Base-by-base conservation (phyloP, 2,888 invertebrate species). In the Cyrtodaria siliqua region DNA sequence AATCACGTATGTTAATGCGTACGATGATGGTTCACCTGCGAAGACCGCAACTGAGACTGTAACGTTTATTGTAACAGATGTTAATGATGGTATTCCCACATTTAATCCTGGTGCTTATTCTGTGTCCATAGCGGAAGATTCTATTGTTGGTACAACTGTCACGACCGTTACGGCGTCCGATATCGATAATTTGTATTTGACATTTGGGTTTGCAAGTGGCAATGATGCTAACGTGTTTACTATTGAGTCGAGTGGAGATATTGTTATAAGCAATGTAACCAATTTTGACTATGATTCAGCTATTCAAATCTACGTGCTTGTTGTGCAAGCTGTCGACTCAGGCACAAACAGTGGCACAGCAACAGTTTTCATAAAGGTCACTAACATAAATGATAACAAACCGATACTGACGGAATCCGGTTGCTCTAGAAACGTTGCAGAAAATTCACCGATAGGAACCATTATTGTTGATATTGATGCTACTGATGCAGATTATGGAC, bases 311-410 rank as follows among this genome's bases (percentile, higher is more conserved):
- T 89, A 90, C 72, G 61, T 70, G 1, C 63, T 89, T n/a, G 79
- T 79, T 14, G 74, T 87, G 0, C 26, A 69, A 6, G 87, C 86
- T 20, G 79, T 72, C 50, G 90, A 89, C 55, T 93, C 94, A 44
- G 82, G 84, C 14, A 69, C 74, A 33, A 78, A 66, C 27, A 66
- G 71, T 16, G 80, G 73, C 2, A 85, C 86, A 0, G 79, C 89
- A 9, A 85, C 82, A 6, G 84, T 98, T 20, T 97, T 97, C 92
- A 94, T 98, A 40, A 96, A 83, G 95, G 75, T 84, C 9, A 72
- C 73, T 18, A 86, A 86, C 59, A 76, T 83, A 20, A 85, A 86
- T 69, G 86, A 88, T 44, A 79, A 84, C 52, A 23, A 79, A 9
- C 85, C 89, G n/a, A 59, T 64, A 9, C 84, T 86, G 52, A 38